A percentile compares a stretch with the other conserved stretches of the same genome.
phyloP scores from a whole-genome alignment of 2,888 invertebrate species.

The Ferdinandea cuprea region DNA sequence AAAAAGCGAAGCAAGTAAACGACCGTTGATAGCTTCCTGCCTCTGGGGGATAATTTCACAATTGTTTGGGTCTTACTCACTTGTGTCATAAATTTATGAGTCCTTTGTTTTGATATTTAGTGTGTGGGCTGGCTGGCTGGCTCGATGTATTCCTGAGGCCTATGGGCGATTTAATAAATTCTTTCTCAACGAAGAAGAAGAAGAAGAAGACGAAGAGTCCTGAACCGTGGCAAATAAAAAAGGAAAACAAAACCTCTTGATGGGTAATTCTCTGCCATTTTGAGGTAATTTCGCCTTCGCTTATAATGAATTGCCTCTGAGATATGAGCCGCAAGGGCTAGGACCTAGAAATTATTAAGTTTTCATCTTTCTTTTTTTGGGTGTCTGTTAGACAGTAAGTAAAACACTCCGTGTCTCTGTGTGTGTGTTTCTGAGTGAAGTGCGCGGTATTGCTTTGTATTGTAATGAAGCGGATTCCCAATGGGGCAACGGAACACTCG shows the following conservation, averaged over 20 bases:
- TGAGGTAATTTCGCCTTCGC: constrained; percentile 70
- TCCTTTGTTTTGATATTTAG: constrained; percentile 67
- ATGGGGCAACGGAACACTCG: constrained; percentile 28
- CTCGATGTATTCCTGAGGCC: constrained; percentile 26
- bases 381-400: too few relatives aligned
- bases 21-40: constrained; percentile 70
- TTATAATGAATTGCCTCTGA: constrained; percentile 71
- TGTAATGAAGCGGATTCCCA: constrained; percentile 60
- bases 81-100: constrained; percentile 74
- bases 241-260: constrained; percentile 44
- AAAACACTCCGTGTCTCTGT: too few relatives aligned
- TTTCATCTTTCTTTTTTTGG: constrained; percentile 61
- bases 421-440: constrained; percentile 29
- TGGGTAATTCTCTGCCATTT: constrained; percentile 66
- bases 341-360: constrained; percentile 66
- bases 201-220: constrained; percentile 12
- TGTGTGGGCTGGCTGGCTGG: constrained; percentile 37
- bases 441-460: constrained; percentile 13
- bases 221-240: constrained; percentile 7
- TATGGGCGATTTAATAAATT: constrained; percentile 69
- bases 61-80: constrained; percentile 77
- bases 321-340: constrained; percentile 57
- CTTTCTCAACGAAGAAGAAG: too few relatives aligned
- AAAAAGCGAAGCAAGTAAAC: constrained; percentile 5
- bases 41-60: constrained; percentile 80